These are phyloP conservation scores for Drosophila funebris DNA, from an alignment of 1,140 invertebrate species.

Conservation along the genomic window DNA sequence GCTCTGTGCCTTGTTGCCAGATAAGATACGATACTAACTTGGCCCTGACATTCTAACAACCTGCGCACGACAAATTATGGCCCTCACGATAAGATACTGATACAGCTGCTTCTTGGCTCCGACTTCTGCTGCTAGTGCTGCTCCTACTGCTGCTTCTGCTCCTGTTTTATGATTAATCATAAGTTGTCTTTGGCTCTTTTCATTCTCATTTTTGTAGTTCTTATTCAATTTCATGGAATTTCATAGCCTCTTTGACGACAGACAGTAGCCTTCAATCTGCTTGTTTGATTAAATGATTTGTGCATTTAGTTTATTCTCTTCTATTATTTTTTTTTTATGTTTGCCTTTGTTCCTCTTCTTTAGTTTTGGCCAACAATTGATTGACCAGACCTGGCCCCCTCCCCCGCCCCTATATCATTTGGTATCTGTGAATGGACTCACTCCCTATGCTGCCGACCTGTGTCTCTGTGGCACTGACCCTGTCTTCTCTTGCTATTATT, in stretches of 20 bases:
- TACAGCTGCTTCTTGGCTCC: slow-evolving; percentile 4
- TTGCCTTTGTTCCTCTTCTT: not conserved
- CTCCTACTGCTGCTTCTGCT: not conserved
- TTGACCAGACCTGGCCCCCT: slow-evolving; percentile 40
- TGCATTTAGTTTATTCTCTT: slow-evolving; percentile 41
- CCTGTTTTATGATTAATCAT: slow-evolving; percentile 34
- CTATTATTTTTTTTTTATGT: slow-evolving; percentile 1
- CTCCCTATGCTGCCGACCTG: not conserved
- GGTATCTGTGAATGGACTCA: slow-evolving; percentile 38
- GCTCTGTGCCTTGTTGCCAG: slow-evolving; percentile 24
- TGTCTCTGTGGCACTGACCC: not conserved
- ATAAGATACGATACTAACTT: slow-evolving; percentile 52
- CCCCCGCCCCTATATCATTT: slow-evolving; percentile 17
- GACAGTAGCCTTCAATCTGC: slow-evolving; percentile 23
- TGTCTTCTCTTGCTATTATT: too few species aligned
- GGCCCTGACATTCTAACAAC: slow-evolving; percentile 23
- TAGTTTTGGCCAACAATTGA: slow-evolving; percentile 44
- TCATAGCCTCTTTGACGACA: slow-evolving; percentile 30
- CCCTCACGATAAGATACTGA: slow-evolving; percentile 60
- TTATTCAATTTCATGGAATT: slow-evolving; percentile 58
- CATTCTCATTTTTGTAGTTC: not conserved
- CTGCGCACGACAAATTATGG: slow-evolving; percentile 60
- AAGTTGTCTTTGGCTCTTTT: slow-evolving; percentile 3
- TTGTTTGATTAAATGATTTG: slow-evolving; percentile 68
- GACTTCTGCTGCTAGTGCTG: not conserved